Percentiles rank a stretch among this genome's conserved stretches.
These are phyloP conservation scores for Paramisgurnus dabryanus DNA, from an alignment of 2,113 vertebrate genomes.

Conservation along the genomic window DNA sequence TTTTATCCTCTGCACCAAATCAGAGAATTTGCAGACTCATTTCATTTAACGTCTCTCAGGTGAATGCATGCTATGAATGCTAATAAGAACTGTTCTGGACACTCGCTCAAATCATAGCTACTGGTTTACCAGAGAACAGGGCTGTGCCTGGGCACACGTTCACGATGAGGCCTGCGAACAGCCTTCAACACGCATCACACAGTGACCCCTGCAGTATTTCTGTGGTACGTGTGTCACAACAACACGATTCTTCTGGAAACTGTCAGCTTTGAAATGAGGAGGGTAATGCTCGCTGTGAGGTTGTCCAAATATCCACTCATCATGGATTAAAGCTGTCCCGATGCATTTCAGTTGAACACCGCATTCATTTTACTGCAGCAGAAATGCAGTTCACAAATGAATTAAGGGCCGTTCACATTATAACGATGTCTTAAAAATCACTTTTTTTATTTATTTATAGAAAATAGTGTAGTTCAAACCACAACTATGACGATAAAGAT, in stretches of 20 bases:
- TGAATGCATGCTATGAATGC: constrained; percentile 72
- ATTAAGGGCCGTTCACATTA: too few species aligned
- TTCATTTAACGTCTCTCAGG: constrained; percentile 74
- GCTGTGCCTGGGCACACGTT: constrained; percentile 44
- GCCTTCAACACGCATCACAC: constrained; percentile 43
- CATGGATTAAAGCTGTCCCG: neutral
- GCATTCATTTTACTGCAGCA: too few species aligned
- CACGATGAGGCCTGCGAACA: constrained; percentile 12
- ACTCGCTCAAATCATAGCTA: constrained; percentile 61
- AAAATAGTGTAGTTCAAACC: too few species aligned
- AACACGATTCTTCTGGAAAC: constrained; percentile 19
- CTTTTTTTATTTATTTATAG: too few species aligned
- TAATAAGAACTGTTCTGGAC: constrained; percentile 69
- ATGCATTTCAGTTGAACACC: too few species aligned
- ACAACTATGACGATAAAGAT: too few species aligned
- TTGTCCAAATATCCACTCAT: neutral
- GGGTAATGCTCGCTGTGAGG: neutral
- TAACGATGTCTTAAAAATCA: too few species aligned
- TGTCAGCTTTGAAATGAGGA: neutral
- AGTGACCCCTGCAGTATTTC: constrained; percentile 57
- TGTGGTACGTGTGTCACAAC: constrained; percentile 41
- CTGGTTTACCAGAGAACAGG: constrained; percentile 8
- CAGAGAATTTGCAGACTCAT: constrained; percentile 77
- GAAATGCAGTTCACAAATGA: too few species aligned
- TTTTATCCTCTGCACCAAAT: constrained; percentile 72